Conservation (phyloP, 2,888 invertebrate genomes). For the Sinotaia quadrata region DNA sequence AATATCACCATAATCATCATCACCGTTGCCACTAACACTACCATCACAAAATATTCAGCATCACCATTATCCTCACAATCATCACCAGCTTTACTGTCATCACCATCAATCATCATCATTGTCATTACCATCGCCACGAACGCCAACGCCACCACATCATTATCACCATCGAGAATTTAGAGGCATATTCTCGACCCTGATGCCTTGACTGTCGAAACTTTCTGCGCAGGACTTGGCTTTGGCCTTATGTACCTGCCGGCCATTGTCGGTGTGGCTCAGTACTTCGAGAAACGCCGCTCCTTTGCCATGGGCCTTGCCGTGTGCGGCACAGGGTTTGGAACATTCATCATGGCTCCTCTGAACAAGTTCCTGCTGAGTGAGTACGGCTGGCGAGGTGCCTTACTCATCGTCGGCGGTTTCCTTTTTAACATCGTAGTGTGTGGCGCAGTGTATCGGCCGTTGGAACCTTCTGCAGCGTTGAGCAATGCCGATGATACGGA, state of each 20-base stretch:
- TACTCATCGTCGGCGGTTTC: slow-evolving; percentile 86
- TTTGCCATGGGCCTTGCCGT: slow-evolving; percentile 97
- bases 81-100: too few species aligned
- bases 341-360: slow-evolving; percentile 86
- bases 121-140: too few species aligned
- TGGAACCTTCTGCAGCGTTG: slow-evolving; percentile 80
- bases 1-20: too few species aligned
- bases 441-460: slow-evolving; percentile 90
- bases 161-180: too few species aligned
- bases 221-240: slow-evolving; percentile 91
- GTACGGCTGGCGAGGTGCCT: slow-evolving; percentile 90
- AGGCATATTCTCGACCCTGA: too few species aligned
- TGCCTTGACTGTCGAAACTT: too few species aligned
- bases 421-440: slow-evolving; percentile 90
- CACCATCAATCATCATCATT: too few species aligned
- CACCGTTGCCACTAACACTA: too few species aligned
- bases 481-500: too few species aligned
- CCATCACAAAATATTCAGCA: too few species aligned
- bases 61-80: too few species aligned
- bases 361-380: slow-evolving; percentile 77
- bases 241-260: slow-evolving; percentile 98
- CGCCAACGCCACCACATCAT: too few species aligned
- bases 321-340: slow-evolving; percentile 96
- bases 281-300: slow-evolving; percentile 94
- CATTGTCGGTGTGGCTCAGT: slow-evolving; percentile 96